Evolutionary conservation across 2,888 invertebrate genomes (phyloP).

Genomic region (Morpho helenor): DNA sequence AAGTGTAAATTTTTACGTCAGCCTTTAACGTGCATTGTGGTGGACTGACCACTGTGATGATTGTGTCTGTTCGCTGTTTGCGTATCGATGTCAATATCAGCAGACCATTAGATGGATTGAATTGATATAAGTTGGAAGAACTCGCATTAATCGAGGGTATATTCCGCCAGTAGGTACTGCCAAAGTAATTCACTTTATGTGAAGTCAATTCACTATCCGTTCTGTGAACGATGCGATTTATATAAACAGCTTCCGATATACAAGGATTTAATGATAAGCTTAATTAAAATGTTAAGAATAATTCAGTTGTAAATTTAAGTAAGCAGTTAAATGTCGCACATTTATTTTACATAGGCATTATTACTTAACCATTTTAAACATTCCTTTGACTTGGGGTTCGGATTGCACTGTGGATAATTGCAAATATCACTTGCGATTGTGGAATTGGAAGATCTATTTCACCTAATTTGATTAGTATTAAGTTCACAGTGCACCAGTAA

Average conservation of each 20-base stretch:
- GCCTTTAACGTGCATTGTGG: constrained; percentile 67
- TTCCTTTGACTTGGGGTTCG: constrained; percentile 73
- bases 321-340: constrained; percentile 75
- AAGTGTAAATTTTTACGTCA: constrained; percentile 72
- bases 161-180: constrained; percentile 73
- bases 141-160: constrained; percentile 48
- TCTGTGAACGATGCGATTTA: constrained; percentile 74
- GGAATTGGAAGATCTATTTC: constrained; percentile 1
- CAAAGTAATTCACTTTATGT: constrained; percentile 73
- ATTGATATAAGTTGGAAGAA: constrained; percentile 48
- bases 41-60: constrained; percentile 56
- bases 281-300: constrained; percentile 71
- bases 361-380: constrained; percentile 77
- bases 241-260: constrained; percentile 68
- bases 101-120: constrained; percentile 56
- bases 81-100: constrained; percentile 64
- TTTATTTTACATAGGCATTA: constrained; percentile 75
- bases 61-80: constrained; percentile 65
- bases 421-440: neutral
- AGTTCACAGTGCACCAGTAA: constrained; percentile 62
- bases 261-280: constrained; percentile 69
- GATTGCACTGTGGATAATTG: constrained; percentile 52
- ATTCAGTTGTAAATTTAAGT: constrained; percentile 78
- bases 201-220: constrained; percentile 73
- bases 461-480: constrained; percentile 13